A percentile compares a stretch with the other conserved stretches of the same genome.
Evolutionary conservation across 2,113 vertebrate genomes (phyloP).

Genomic region (Sula dactylatra): DNA sequence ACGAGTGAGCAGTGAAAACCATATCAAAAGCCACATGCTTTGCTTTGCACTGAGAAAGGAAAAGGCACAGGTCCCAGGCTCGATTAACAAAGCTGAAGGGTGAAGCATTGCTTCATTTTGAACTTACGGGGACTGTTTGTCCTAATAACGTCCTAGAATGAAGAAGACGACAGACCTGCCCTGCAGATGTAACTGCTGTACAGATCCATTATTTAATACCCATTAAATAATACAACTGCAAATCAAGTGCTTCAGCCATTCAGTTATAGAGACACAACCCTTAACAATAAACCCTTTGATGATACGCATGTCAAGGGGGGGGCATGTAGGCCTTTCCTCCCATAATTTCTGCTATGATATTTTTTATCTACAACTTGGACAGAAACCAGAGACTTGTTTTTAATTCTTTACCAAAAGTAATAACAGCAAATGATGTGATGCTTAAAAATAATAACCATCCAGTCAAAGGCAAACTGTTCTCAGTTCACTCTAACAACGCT

Average conservation of each 20-base stretch:
- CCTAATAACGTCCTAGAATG: not conserved
- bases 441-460: slow-evolving; percentile 6
- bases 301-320: not conserved
- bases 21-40: not conserved
- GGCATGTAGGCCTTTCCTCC: not conserved
- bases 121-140: not conserved
- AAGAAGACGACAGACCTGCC: not conserved
- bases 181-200: not conserved
- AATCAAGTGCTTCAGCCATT: not conserved
- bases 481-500: not conserved
- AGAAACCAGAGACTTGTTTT: not conserved
- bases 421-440: not conserved
- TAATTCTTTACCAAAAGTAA: not conserved
- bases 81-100: not conserved
- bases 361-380: slow-evolving; percentile 3
- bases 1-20: not conserved
- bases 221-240: not conserved
- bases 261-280: not conserved
- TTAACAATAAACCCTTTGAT: not conserved
- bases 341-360: not conserved
- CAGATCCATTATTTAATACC: not conserved
- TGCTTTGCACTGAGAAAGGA: not conserved
- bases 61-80: not conserved
- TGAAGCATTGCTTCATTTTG: not conserved
- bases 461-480: slow-evolving; percentile 1